phyloP scores from a whole-genome alignment of 2,888 invertebrate species.

The Drosophila aldrichi region DNA sequence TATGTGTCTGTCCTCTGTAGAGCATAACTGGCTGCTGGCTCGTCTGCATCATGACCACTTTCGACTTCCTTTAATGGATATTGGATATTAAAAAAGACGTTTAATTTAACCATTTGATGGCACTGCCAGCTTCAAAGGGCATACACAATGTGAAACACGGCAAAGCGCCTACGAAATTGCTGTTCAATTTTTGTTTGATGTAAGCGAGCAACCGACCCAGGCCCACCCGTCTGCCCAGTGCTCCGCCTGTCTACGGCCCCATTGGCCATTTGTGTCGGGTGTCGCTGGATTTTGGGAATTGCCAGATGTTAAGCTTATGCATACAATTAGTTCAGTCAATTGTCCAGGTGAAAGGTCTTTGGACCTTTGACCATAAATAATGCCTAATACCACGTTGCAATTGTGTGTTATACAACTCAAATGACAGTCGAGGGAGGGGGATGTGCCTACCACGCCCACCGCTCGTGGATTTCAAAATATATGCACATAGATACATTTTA shows the following conservation, averaged over 20 bases:
- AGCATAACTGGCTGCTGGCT: background rate
- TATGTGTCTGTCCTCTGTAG: too few relatives aligned
- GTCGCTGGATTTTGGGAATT: constrained; percentile 32
- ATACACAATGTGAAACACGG: constrained; percentile 53
- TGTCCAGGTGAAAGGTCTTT: constrained; percentile 26
- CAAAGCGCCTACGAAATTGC: constrained; percentile 23
- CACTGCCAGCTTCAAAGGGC: constrained; percentile 70
- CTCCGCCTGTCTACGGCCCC: background rate
- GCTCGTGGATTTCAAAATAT: background rate
- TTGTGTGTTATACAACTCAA: constrained; percentile 45
- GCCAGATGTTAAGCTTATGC: constrained; percentile 40
- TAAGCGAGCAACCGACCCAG: background rate
- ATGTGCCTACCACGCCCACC: constrained; percentile 1
- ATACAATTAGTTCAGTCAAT: constrained; percentile 6
- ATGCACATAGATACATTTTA: background rate
- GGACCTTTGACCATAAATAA: constrained; percentile 27
- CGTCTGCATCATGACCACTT: constrained; percentile 5
- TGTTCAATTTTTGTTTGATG: constrained; percentile 26
- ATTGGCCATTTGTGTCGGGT: background rate
- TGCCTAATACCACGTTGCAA: constrained; percentile 4
- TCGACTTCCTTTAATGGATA: background rate
- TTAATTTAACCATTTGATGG: constrained; percentile 73
- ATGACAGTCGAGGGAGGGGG: constrained; percentile 6
- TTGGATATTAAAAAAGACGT: constrained; percentile 22
- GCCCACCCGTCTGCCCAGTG: too few relatives aligned